Evolutionary conservation across 2,797 vertebrate genomes (phyloP), one percentile per base, ranked within the genome.

Genomic region (Ptychadena robeensis): DNA sequence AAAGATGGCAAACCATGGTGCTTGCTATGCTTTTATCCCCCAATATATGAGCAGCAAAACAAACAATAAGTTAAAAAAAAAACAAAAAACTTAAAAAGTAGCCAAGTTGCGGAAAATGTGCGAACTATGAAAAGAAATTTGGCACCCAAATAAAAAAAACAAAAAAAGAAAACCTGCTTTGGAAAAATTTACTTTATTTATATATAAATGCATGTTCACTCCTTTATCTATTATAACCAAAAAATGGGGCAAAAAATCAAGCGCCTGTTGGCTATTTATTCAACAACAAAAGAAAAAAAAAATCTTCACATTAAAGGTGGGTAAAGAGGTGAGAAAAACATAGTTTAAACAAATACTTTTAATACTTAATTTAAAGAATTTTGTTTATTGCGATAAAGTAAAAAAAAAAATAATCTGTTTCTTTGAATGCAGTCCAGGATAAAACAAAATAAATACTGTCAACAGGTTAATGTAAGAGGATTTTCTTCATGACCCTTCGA

Each of bases 381-480:
- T 89, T 82, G 25, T 78, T 90, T 91, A 91, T 87, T 86, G 89
- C 91, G 92, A 93, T 87, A 87, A 83, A 89, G 86, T 91, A 85
- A 28, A 88, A 32, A 40, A 40, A 40, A 40, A 40, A 40, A 40
- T 6, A n/a, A 15, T 70, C 32, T 64, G 14, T 9, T 69, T 74
- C n/a, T 38, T 31, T 86, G 92, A 93, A 93, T 91, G 92, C 90
- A 90, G 93, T 92, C 91, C 90, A 91, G 91, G 87, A 53, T 53
- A 88, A 87, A 91, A 88, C 84, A 44, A 87, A 88, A 89, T 87
- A 85, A 86, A 85, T 68, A 78, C 40, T 68, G 63, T 78, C 30
- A 15, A 78, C n/a, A 53, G 30, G 63, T 37, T 57, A 44, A 68
- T 53, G 75, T 27, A 11, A 66, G 61, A 27, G 22, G 28, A 77